Percentiles rank a stretch among this genome's conserved stretches.
phyloP scores from a whole-genome alignment of 2,113 vertebrate genomes.

The Pomatorhinus ruficollis region DNA sequence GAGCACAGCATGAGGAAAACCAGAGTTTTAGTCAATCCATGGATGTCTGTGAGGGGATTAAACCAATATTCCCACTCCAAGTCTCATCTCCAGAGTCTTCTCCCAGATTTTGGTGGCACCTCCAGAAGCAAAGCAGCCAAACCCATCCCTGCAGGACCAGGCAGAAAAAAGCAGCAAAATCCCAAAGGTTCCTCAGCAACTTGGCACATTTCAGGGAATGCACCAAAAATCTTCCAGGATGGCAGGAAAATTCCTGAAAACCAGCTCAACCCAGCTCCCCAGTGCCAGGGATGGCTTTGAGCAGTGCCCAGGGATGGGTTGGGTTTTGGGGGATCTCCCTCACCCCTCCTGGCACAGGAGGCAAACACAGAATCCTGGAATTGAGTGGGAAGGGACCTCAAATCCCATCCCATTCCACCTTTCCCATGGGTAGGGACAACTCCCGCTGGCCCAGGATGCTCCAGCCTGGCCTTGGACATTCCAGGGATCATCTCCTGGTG shows the following conservation, averaged over 20 bases:
- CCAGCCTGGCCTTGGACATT: background rate
- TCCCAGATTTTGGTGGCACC: background rate
- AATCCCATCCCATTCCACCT: background rate
- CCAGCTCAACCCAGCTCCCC: background rate
- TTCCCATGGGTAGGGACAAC: background rate
- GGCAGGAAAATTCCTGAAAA: background rate
- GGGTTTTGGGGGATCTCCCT: background rate
- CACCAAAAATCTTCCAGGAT: background rate
- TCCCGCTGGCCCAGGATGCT: background rate
- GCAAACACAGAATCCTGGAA: background rate
- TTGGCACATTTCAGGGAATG: background rate
- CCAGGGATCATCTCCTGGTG: background rate
- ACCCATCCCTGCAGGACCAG: rapidly evolving
- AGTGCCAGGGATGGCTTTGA: background rate
- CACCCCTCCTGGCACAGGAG: background rate
- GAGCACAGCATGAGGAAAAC: background rate
- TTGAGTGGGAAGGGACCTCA: background rate
- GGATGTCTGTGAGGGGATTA: background rate
- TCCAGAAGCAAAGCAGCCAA: background rate
- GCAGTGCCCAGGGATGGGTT: background rate
- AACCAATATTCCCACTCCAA: background rate
- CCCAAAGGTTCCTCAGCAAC: background rate
- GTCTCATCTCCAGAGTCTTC: background rate
- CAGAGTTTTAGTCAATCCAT: rapidly evolving
- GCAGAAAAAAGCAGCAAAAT: background rate